Evolutionary conservation across 1,140 invertebrate species (phyloP).

Genomic region (Neuroterus valhalla): DNA sequence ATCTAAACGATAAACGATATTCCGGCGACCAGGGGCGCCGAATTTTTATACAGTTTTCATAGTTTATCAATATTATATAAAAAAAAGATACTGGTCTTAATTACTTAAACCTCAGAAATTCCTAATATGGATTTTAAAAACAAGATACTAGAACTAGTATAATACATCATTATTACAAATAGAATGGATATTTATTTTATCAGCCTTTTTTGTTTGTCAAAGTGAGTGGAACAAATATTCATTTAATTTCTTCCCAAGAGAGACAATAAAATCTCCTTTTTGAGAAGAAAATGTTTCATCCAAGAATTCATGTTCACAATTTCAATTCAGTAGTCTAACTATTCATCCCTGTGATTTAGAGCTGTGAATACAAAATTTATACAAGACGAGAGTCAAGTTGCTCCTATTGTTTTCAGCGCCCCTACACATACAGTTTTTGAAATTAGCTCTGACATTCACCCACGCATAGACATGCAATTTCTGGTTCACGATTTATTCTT

Average conservation of each 20-base stretch:
- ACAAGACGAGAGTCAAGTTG: slow-evolving; percentile 15
- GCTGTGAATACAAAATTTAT: slow-evolving; percentile 31
- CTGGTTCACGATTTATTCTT: slow-evolving; percentile 48
- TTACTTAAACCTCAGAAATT: slow-evolving; percentile 2
- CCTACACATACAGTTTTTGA: slow-evolving; percentile 1
- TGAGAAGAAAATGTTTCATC: not conserved
- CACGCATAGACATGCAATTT: slow-evolving; percentile 35
- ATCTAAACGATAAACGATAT: slow-evolving; percentile 13
- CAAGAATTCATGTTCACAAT: not conserved
- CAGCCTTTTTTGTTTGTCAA: slow-evolving; percentile 10
- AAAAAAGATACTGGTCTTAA: not conserved
- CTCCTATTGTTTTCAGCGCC: not conserved
- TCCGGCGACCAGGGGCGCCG: slow-evolving; percentile 11
- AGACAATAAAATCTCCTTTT: not conserved
- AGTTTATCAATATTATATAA: not conserved
- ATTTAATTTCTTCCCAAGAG: not conserved
- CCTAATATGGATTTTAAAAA: slow-evolving; percentile 4
- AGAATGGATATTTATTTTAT: slow-evolving; percentile 1
- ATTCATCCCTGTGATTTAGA: not conserved
- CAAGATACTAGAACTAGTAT: not conserved
- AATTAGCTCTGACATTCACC: slow-evolving; percentile 25
- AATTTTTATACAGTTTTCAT: not conserved
- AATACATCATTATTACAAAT: not conserved
- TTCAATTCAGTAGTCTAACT: not conserved
- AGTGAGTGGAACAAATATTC: not conserved